A percentile compares a stretch with the other conserved stretches of the same genome.
Conservation (phyloP, 2,888 invertebrate genomes). For the Noctuana brunneofusca region DNA sequence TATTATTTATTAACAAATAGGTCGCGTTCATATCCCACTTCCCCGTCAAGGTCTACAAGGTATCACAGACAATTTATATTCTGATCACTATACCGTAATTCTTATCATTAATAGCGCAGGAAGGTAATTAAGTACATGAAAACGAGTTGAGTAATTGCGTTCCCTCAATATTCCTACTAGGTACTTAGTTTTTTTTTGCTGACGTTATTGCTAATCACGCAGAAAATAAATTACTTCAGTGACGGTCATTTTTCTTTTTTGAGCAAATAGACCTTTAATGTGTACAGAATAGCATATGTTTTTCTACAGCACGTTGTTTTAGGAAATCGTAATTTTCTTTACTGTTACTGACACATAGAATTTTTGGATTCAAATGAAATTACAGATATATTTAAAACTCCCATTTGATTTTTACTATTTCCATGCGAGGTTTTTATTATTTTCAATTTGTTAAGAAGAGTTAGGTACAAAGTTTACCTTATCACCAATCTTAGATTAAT, state of each 20-base stretch:
- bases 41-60: too few species aligned
- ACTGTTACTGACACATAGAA: not conserved
- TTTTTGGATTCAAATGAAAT: constrained; percentile 1
- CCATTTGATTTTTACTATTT: not conserved
- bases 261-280: constrained; percentile 44
- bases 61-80: not conserved
- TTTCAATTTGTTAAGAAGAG: too few species aligned
- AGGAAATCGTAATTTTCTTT: not conserved
- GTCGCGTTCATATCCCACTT: too few species aligned
- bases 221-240: constrained; percentile 38
- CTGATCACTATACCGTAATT: not conserved
- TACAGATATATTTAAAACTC: not conserved
- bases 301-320: not conserved
- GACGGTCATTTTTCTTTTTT: constrained; percentile 49
- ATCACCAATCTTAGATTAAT: too few species aligned
- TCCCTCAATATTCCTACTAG: constrained; percentile 35
- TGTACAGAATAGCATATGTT: not conserved
- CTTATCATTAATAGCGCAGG: not conserved
- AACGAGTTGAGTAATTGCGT: constrained; percentile 39
- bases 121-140: constrained; percentile 4
- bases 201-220: constrained; percentile 35
- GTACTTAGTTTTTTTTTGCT: constrained; percentile 35
- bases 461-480: too few species aligned
- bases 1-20: too few species aligned
- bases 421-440: too few species aligned